phyloP scores from a whole-genome alignment of 2,888 invertebrate species.

The Dasysyrphus albostriatus region DNA sequence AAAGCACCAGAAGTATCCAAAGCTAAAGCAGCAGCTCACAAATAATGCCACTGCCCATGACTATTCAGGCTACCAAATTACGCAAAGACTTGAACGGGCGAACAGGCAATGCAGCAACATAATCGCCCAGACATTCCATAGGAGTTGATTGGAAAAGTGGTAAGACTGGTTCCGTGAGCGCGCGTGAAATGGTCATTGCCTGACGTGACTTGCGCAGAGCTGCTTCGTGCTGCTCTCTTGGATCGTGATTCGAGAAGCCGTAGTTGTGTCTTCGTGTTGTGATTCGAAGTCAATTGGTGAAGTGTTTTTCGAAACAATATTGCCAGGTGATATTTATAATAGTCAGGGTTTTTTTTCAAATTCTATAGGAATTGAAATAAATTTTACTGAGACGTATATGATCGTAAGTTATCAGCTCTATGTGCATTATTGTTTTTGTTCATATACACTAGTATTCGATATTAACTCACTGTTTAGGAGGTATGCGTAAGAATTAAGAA shows the following conservation, averaged over 20 bases:
- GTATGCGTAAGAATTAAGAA: no score
- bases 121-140: conserved; percentile 73
- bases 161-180: conserved; percentile 75
- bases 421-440: no score
- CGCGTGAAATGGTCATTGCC: conserved; percentile 74
- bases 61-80: conserved; percentile 74
- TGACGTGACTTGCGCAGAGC: conserved; percentile 72
- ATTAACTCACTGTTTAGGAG: no score
- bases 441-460: no score
- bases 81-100: conserved; percentile 75
- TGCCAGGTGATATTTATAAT: conserved; percentile 16
- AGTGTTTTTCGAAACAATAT: conserved; percentile 3
- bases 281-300: conserved; percentile 2
- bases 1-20: conserved; percentile 19
- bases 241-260: conserved; percentile 41
- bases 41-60: conserved; percentile 75
- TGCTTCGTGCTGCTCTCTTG: conserved; percentile 54
- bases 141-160: conserved; percentile 75
- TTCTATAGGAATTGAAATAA: no score
- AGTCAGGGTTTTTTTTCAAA: not conserved
- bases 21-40: conserved; percentile 66
- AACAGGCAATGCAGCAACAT: conserved; percentile 74
- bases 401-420: no score
- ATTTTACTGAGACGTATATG: no score
- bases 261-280: conserved; percentile 23